Evolutionary conservation across 2,797 vertebrate species (phyloP).

Genomic region (Masticophis lateralis): DNA sequence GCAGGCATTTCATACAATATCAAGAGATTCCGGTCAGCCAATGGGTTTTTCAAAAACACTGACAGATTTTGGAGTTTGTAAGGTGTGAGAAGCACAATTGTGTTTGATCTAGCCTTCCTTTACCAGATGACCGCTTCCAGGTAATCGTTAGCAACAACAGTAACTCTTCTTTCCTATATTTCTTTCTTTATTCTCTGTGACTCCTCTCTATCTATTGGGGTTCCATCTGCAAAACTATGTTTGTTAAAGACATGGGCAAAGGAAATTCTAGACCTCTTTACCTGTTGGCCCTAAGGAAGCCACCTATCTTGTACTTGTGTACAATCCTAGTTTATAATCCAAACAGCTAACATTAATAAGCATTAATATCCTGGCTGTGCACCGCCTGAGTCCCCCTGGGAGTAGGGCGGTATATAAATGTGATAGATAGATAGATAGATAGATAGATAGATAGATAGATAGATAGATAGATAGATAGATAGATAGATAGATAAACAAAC

Average conservation of each 20-base stretch:
- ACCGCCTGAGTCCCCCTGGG: no score
- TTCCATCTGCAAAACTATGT: not conserved
- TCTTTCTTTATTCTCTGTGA: not conserved
- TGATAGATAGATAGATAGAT: no score
- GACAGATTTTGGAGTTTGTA: not conserved
- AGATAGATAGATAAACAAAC: no score
- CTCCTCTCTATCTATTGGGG: not conserved
- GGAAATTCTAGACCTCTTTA: not conserved
- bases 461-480: no score
- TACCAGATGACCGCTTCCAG: not conserved
- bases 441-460: no score
- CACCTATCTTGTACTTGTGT: not conserved
- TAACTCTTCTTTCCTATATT: not conserved
- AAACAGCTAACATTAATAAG: not conserved
- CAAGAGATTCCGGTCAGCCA: not conserved
- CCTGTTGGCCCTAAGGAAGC: not conserved
- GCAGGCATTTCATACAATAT: not conserved
- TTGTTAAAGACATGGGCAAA: not conserved
- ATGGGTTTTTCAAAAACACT: not conserved
- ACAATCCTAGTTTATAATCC: not conserved
- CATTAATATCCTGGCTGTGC: no score
- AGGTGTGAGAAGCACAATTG: not conserved
- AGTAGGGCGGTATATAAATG: no score
- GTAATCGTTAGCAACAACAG: not conserved
- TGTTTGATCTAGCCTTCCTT: not conserved